Conservation (phyloP, 2,888 invertebrate species). For the Dolichomitus sp. region DNA sequence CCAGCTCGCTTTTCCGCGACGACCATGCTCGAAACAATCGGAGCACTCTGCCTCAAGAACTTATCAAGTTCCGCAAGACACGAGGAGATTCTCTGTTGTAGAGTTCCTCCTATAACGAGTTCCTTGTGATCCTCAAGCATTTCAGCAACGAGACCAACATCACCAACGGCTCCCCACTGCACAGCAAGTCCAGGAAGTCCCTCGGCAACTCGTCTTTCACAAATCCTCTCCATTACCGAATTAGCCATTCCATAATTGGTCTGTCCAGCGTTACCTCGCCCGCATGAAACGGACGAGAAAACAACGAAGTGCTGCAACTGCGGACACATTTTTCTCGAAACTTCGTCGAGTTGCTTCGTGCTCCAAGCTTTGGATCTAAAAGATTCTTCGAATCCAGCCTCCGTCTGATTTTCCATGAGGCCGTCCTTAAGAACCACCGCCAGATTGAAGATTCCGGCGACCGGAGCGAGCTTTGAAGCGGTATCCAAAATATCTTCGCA, state of each 20-base stretch:
- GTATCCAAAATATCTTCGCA: constrained; percentile 90
- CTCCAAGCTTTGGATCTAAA: constrained; percentile 88
- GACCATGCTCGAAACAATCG: constrained; percentile 94
- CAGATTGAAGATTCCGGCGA: constrained; percentile 90
- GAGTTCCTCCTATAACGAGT: constrained; percentile 92
- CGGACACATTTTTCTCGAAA: constrained; percentile 87
- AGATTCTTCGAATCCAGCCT: constrained; percentile 87
- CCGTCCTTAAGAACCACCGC: constrained; percentile 89
- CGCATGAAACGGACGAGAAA: constrained; percentile 90
- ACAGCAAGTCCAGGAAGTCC: constrained; percentile 88
- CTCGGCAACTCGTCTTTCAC: constrained; percentile 86
- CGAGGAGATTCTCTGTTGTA: constrained; percentile 94
- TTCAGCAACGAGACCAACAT: constrained; percentile 93
- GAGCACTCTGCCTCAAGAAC: constrained; percentile 89
- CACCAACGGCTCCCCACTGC: constrained; percentile 90
- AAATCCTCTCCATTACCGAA: constrained; percentile 88
- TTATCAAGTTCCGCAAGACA: constrained; percentile 92
- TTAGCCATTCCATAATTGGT: constrained; percentile 89
- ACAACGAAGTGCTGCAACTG: constrained; percentile 88
- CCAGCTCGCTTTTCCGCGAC: constrained; percentile 93
- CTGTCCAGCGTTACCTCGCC: constrained; percentile 90
- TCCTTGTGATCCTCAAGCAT: constrained; percentile 91
- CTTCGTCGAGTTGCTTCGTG: constrained; percentile 88
- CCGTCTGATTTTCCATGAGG: constrained; percentile 87
- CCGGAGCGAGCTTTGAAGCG: constrained; percentile 86